Base-by-base conservation (phyloP, 2,888 invertebrate genomes). In the Napeogenes sylphis region DNA sequence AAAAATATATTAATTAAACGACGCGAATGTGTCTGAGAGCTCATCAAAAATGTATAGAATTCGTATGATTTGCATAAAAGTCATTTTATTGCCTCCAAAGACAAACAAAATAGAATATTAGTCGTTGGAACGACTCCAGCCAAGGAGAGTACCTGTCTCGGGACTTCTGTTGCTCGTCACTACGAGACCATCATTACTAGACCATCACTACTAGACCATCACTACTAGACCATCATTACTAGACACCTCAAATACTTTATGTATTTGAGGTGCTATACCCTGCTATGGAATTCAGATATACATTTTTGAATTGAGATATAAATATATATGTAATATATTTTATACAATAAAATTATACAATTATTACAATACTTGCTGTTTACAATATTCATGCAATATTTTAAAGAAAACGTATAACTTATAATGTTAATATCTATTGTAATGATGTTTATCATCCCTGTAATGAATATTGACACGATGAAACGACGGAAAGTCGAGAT, bases 11-110 rank as follows among this genome's bases (percentile, higher is more conserved):
- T 88, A 90, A 90, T 90, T 89, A 90, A 89, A 83, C 80, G 76
- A 71, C 71, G 79, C 77, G 80, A 79, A 87, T 83, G 81, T 85
- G 85, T 83, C 68, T 68, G 70, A 76, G 78, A 77, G 80, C 90
- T 90, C 90, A 90, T 90, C 89, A 90, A 89, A 90, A 90, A 90
- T 90, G 90, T 90, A 90, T 90, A 87, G 90, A 90, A 90, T 90
- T 89, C 90, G 85, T 86, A 89, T 87, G 84, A 90, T 90, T 90
- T 89, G 87, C 90, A 90, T 90, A 90, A 90, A 90, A 90, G 87
- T 89, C 90, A 90, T 90, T 90, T 90, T 90, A 90, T 90, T 90
- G 89, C 85, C 79, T 84, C 87, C 85, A 81, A 90, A 90, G 90
- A 90, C 90, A 90, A 90, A 90, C 89, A 89, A 89, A 90, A 87